phyloP scores from a whole-genome alignment of 2,797 vertebrate species.

The Cetoscarus ocellatus region DNA sequence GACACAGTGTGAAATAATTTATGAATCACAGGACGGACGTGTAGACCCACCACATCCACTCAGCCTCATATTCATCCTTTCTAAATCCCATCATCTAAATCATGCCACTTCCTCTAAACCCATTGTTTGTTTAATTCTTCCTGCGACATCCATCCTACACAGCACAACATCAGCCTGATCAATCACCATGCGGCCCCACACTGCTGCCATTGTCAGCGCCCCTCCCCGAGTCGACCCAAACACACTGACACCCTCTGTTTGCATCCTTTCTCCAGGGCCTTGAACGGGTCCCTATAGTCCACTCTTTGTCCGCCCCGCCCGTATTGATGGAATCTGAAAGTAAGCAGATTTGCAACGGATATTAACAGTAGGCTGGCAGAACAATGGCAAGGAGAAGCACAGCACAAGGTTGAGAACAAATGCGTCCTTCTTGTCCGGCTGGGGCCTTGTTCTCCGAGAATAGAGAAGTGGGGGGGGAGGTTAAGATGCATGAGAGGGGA shows the following conservation, averaged over 20 bases:
- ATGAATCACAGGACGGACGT: slow-evolving; percentile 24
- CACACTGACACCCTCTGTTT: slow-evolving; percentile 73
- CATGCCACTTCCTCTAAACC: slow-evolving; percentile 59
- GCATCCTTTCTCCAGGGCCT: slow-evolving; percentile 68
- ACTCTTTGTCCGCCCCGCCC: slow-evolving; percentile 74
- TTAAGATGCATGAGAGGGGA: slow-evolving; percentile 42
- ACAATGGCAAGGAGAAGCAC: slow-evolving; percentile 78
- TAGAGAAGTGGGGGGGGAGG: slow-evolving; percentile 35
- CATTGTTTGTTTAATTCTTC: slow-evolving; percentile 66
- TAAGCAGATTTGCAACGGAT: slow-evolving; percentile 85
- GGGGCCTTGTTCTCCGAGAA: slow-evolving; percentile 58
- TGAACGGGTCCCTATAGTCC: slow-evolving; percentile 62
- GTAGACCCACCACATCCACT: slow-evolving; percentile 45
- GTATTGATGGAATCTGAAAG: slow-evolving; percentile 84
- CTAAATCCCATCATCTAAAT: slow-evolving; percentile 64
- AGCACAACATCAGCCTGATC: slow-evolving; percentile 73
- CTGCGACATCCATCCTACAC: slow-evolving; percentile 60
- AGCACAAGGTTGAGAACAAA: slow-evolving; percentile 81
- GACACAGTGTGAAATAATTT: slow-evolving; percentile 47
- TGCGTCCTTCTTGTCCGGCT: slow-evolving; percentile 75
- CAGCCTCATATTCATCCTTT: slow-evolving; percentile 41
- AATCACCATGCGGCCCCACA: slow-evolving; percentile 75
- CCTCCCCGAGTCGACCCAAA: slow-evolving; percentile 53
- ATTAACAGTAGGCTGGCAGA: slow-evolving; percentile 79
- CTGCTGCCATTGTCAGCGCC: slow-evolving; percentile 76